Evolutionary conservation across 2,797 vertebrate genomes (phyloP), one percentile per base, ranked within the genome.

Genomic region (Ispidina lecontei): DNA sequence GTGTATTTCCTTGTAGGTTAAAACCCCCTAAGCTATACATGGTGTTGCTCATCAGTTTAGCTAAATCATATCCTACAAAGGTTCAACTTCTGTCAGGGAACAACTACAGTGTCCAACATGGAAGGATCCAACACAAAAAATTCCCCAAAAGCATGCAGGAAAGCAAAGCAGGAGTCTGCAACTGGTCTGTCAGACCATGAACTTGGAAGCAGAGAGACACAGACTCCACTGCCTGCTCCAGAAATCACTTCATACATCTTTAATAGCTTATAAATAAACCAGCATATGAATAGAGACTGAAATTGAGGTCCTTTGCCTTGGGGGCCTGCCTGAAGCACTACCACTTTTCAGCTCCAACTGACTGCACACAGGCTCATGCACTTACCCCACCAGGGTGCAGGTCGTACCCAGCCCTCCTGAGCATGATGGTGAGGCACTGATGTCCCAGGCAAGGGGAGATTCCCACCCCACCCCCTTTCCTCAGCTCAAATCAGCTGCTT

Each of bases 211-310:
- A 39, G 52, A 33, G 64, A 88, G 8, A 52, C 31, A 56, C 23
- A 49, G 29, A 39, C 76, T 90, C 51, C 14, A 12, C 25, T 44
- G 67, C 12, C 67, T 75, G 79, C 76, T 92, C 76, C 37, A 90
- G 93, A 94, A 90, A 73, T 49, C 60, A 47, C 82, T 77, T 85
- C 46, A 91, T 94, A 23, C 73, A 95, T 94, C 83, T 94, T 95
- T 92, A 75, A 92, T 65, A 51, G 26, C 70, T 93, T 78, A 93
- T 94, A 95, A 96, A 94, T 95, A 93, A 95, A 88, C 44, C 43
- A 93, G 73, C 12, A 37, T 28, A 65, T 63, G 85, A 91, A 59
- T 19, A 88, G 47, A 49, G 70, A 49, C 43, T 75, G 85, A 78
- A 92, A 84, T 52, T 35, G 52, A 74, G 62, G 72, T 85, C 65